Percentiles rank a stretch among this genome's conserved stretches.
phyloP scores from a whole-genome alignment of 2,113 vertebrate species.

The Agelaius phoeniceus region DNA sequence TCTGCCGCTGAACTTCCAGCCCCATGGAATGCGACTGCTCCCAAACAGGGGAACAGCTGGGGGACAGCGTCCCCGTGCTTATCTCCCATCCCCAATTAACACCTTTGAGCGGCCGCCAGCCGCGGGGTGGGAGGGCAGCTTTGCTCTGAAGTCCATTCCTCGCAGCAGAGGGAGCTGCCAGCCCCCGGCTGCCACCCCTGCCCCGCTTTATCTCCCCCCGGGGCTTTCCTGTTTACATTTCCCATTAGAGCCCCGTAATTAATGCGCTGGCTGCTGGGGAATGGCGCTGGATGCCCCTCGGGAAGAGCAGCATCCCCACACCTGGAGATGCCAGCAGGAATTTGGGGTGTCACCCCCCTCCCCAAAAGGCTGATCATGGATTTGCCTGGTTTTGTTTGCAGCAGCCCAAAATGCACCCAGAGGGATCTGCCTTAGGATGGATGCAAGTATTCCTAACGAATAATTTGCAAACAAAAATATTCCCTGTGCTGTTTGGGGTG shows the following conservation, averaged over 20 bases:
- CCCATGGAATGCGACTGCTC: not conserved
- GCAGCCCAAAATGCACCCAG: fast-evolving
- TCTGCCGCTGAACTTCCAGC: not conserved
- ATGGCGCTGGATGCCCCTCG: not conserved
- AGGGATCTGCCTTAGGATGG: not conserved
- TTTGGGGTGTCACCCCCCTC: not conserved
- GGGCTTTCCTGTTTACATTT: conserved; percentile 79
- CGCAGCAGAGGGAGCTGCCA: not conserved
- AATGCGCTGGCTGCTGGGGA: conserved; percentile 2
- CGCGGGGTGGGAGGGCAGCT: not conserved
- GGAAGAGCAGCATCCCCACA: not conserved
- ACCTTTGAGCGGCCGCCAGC: conserved; percentile 55
- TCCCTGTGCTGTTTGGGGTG: not conserved
- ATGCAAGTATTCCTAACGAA: not conserved
- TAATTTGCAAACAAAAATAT: not conserved
- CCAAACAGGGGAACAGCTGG: not conserved
- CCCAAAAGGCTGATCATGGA: fast-evolving
- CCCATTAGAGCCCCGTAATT: conserved; percentile 67
- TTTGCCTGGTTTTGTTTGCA: not conserved
- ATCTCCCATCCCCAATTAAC: conserved; percentile 31
- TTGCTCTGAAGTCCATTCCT: not conserved
- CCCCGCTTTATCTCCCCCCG: conserved; percentile 67
- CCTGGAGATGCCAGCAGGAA: not conserved
- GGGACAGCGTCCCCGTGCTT: not conserved
- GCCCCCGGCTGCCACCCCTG: not conserved